Conservation (phyloP, 2,797 vertebrate species). For the Acanthopagrus latus region DNA sequence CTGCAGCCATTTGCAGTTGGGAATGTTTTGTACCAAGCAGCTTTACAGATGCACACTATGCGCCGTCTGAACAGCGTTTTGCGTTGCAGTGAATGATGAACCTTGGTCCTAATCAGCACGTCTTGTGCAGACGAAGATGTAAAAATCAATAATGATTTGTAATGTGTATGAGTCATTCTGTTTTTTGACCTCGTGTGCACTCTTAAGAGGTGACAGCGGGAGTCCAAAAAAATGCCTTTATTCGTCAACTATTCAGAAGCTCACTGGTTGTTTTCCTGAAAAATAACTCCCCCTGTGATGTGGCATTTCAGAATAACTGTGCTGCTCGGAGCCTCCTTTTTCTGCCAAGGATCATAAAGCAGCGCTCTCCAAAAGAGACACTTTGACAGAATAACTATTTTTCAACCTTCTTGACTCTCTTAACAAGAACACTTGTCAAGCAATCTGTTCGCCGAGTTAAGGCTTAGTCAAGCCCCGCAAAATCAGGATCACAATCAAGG, state of each 20-base stretch:
- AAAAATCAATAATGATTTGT: neutral
- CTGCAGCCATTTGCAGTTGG: conserved; percentile 3
- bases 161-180: neutral
- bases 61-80: neutral
- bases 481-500: conserved; percentile 50
- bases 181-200: no score
- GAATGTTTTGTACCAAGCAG: neutral
- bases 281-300: neutral
- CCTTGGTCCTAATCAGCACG: neutral
- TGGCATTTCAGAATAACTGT: conserved; percentile 9
- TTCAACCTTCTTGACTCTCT: conserved; percentile 34
- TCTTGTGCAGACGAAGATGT: neutral
- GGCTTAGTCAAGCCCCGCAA: conserved; percentile 14
- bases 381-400: conserved; percentile 22
- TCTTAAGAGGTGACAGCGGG: neutral
- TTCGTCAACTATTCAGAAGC: neutral
- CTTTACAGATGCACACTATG: neutral
- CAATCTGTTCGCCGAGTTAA: conserved; percentile 36
- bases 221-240: neutral
- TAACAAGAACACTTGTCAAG: conserved; percentile 43
- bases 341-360: conserved; percentile 8
- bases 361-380: conserved; percentile 26
- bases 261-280: conserved; percentile 18
- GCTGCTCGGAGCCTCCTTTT: neutral
- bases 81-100: neutral